Base-by-base conservation (phyloP, 2,888 invertebrate species). In the Ormyrus labotus region DNA sequence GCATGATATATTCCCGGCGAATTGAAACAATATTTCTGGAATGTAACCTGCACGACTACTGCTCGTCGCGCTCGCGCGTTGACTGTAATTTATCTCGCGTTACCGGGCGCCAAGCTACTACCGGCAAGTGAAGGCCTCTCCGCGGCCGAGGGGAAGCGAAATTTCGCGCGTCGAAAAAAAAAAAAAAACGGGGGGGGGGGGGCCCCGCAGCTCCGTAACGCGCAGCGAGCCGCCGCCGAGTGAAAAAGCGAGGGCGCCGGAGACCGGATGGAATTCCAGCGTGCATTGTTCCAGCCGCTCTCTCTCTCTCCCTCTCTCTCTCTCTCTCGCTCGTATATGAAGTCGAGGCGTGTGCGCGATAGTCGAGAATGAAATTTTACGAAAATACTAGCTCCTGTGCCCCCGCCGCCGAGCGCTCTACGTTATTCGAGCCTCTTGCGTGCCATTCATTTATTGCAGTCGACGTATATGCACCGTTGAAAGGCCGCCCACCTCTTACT, bases 11-110 rank as follows among this genome's bases (percentile, higher is more conserved):
- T 72, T 72, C 68, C 53, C n/a, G 65, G 80, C 70, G 80, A 82
- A 82, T 82, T 80, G 82, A 82, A 82, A 82, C 82, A 82, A 82
- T 82, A 82, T 82, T 82, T 82, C 80, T 82, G 80, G 79, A 76
- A 78, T 81, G 81, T 73, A 71, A 71, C 73, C 48, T 10, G 63
- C 69, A 55, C 45, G 6, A 51, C 58, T 57, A 72, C 58, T 6
- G 13, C 48, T 69, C 73, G 70, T 69, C 71, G 67, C 67, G 53
- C 68, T 64, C 71, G 67, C 67, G 53, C 68, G 75, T 70, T 68
- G 73, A 77, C 71, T 74, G 77, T 82, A 82, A 82, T 82, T 82
- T 82, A 82, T 82, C 80, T 80, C 79, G 67, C 63, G 80, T 77
- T 75, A 78, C 78, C 71, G 63, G 63, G 5, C 2, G 57, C 7